phyloP scores from a whole-genome alignment of 2,113 vertebrate species.

The Eulacestoma nigropectus region DNA sequence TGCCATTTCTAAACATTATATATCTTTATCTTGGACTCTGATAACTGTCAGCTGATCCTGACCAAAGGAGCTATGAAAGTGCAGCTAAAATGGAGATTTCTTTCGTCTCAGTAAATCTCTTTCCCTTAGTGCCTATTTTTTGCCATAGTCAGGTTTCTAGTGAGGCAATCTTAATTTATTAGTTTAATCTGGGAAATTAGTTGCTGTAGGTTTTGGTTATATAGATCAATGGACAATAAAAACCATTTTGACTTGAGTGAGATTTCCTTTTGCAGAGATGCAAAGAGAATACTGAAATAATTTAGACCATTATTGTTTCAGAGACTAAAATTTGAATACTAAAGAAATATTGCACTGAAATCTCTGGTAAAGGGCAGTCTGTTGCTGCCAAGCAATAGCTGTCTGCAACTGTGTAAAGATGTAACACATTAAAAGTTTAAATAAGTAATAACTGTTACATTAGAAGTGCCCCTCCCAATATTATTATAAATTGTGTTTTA shows the following conservation, averaged over 20 bases:
- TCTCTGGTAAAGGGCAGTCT: neutral
- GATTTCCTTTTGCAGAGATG: neutral
- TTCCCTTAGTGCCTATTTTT: neutral
- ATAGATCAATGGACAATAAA: neutral
- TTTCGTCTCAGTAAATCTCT: neutral
- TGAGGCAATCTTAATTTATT: conserved; percentile 8
- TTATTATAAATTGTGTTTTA: neutral
- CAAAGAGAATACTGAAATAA: neutral
- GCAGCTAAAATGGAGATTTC: neutral
- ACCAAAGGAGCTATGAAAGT: neutral
- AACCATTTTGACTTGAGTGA: neutral
- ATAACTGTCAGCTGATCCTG: neutral
- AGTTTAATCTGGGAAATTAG: conserved; percentile 22
- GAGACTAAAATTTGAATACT: neutral
- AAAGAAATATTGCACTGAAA: neutral
- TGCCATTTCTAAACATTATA: conserved; percentile 1
- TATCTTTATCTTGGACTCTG: conserved; percentile 12
- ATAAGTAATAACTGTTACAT: neutral
- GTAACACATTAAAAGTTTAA: neutral
- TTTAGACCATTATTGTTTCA: neutral
- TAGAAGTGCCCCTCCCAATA: neutral
- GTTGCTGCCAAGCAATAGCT: neutral
- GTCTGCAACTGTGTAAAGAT: neutral
- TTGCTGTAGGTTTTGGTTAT: neutral
- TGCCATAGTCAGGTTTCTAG: neutral